A percentile compares a stretch with the other conserved stretches of the same genome.
phyloP scores from a whole-genome alignment of 2,113 vertebrate genomes.

The Solenodon paradoxus region DNA sequence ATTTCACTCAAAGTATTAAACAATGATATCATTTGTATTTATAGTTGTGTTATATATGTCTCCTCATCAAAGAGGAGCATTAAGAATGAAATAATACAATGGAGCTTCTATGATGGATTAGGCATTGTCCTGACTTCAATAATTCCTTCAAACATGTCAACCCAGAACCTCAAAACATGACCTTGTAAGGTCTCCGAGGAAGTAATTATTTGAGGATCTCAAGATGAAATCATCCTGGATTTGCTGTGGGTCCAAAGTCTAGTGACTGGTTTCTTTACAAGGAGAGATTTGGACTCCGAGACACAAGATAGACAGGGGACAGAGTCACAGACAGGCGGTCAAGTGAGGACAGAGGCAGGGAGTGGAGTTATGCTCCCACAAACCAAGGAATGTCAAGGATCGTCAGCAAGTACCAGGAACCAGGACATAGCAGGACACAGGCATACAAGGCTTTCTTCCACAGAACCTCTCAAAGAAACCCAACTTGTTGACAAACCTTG shows the following conservation, averaged over 20 bases:
- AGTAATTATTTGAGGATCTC: background rate
- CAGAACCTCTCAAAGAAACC: background rate
- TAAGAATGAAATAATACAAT: background rate
- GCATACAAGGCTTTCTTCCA: background rate
- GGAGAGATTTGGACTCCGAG: background rate
- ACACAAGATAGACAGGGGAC: background rate
- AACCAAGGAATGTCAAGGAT: background rate
- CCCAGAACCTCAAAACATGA: background rate
- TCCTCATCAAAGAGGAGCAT: background rate
- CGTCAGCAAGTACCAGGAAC: no score
- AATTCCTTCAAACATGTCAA: background rate
- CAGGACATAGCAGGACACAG: background rate
- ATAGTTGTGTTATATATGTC: background rate
- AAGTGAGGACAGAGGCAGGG: background rate
- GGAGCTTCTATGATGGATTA: background rate
- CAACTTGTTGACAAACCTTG: background rate
- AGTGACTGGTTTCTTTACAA: background rate
- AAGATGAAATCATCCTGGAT: background rate
- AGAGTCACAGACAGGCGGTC: background rate
- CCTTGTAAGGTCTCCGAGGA: background rate
- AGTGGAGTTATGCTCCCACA: background rate
- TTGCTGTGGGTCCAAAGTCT: background rate
- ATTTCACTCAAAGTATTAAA: background rate
- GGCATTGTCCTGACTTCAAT: background rate
- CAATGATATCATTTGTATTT: background rate